Evolutionary conservation across 2,113 vertebrate genomes (phyloP).

Genomic region (Mandrillus leucophaeus): DNA sequence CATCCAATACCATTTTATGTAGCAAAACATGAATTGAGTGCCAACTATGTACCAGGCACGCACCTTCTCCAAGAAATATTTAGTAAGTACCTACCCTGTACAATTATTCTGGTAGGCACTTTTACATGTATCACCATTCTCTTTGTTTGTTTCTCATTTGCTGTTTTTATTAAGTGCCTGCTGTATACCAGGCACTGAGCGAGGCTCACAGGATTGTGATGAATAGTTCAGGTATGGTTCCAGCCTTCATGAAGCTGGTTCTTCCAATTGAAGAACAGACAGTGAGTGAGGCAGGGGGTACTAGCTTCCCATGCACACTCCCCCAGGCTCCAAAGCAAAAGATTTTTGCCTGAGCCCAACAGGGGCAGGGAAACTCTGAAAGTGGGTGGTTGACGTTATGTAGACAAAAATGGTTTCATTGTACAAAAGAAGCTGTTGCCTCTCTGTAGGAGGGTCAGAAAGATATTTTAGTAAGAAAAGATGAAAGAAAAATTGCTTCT

Average conservation of each 20-base stretch:
- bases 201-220: neutral
- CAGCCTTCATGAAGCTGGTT: neutral
- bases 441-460: neutral
- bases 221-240: neutral
- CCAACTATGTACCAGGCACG: too few relatives aligned
- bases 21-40: neutral
- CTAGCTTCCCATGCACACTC: fast-evolving
- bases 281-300: neutral
- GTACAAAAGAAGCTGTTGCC: neutral
- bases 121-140: neutral
- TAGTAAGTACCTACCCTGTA: neutral
- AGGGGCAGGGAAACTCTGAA: neutral
- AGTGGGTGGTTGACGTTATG: neutral
- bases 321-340: too few relatives aligned
- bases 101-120: neutral
- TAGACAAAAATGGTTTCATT: neutral
- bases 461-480: neutral
- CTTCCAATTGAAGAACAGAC: neutral
- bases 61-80: neutral
- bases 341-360: neutral
- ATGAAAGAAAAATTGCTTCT: neutral
- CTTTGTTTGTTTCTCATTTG: neutral
- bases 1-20: neutral
- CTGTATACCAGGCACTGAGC: neutral
- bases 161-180: neutral